Base-by-base conservation (phyloP, 2,113 vertebrate species). In the Petrocephalus zakoni region DNA sequence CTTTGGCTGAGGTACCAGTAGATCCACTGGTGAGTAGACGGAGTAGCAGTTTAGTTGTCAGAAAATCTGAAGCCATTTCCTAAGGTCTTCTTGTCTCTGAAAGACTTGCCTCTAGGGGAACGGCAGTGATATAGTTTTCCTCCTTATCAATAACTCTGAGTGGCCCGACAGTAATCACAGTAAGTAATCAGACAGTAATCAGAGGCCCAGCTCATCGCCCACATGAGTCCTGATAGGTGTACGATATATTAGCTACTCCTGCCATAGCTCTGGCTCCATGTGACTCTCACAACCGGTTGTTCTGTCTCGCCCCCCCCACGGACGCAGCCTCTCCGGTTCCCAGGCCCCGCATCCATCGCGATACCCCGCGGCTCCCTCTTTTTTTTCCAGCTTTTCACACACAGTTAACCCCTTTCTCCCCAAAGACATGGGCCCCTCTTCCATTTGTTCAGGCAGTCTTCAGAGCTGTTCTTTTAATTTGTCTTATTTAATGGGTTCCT, bases 311-410 rank as follows among this genome's bases (percentile, higher is more conserved):
- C 89, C 89, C 89, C 61, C 22, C n/a, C 6, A 89, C 84, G 49
- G 90, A 90, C 91, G 78, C 90, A 93, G 92, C 92, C 89, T 91
- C 92, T 92, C 92, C 9, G 92, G 93, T 93, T 94, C 92, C 92
- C 93, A 94, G 90, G 91, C 86, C 91, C 91, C 90, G 37, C 42
- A 49, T 15, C 85, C 84, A 55, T 37, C 0, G 72, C 37, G 19
- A 85, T 56, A 29, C 81, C 83, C 29, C 2, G 17, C 47, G 37
- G 58, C 87, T 58, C 78, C 34, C 78, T 49, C 87, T 19, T 29
- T 64, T 88, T 19, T 29, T 25, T 10, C 52, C 88, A 46, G 34
- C 85, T 78, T 17, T 86, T 90, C 91, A 93, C 92, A 91, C 90
- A 1, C 91, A 90, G 92, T 90, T 92, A 90, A 93, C 93, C 81